Evolutionary conservation across 2,113 vertebrate species (phyloP), one percentile per base, ranked within the genome.

Genomic region (Bothrops jararaca): DNA sequence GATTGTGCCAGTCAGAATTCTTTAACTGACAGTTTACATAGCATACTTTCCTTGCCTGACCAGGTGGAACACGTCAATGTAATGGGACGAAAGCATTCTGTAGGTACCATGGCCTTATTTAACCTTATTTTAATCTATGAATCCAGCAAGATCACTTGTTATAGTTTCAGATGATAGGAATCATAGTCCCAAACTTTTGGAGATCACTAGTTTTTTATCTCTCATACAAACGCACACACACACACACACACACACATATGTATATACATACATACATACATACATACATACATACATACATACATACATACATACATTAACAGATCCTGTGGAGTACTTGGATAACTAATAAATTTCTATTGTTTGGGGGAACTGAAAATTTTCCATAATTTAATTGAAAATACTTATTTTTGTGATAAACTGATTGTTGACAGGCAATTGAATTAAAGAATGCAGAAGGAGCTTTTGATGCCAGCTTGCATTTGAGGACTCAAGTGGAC

Each of bases 401-500:
- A 6, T 95, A 88, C 85, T 29, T 54, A 89, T 29, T 24, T 23
- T 90, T 91, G 80, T 91, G 5, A 52, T 91, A 23, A 90, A 92
- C 93, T n/a, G n/a, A 88, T n/a, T 92, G 7, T 92, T 93, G 93
- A 91, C 94, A 99, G 98, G 98, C 94, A 64, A 95, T 98, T 87
- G 98, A 99, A 93, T 97, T 96, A 91, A 98, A 97, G 93, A 98
- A 96, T 95, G 91, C 97, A 26, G 97, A 97, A 4, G 98, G 97
- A 69, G 95, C 95, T 88, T 97, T 98, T 93, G 98, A 98, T 95
- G 93, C 96, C 1, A 96, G 60, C 85, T 85, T 97, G 23, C 97
- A 98, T 94, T 96, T 98, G 92, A 98, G 97, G 97, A 97, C 98
- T 92, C 99, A 99, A 95, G 97, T 99, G 42, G 98, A 99, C 93